Base-by-base conservation (phyloP, 2,113 vertebrate genomes). In the Cacatua alba region DNA sequence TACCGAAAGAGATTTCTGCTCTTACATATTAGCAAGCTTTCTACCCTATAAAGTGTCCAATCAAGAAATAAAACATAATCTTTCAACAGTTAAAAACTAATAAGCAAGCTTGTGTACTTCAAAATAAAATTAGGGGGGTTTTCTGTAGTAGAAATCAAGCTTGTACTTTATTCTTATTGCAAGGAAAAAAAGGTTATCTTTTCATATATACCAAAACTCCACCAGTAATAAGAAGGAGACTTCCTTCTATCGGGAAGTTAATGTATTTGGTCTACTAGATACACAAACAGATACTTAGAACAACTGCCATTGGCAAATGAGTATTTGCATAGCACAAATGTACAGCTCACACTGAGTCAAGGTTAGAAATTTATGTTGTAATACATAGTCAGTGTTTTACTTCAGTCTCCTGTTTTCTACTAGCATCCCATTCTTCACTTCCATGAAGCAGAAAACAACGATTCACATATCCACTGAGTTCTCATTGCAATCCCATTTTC, bases 341-440 rank as follows among this genome's bases (percentile, higher is more conserved):
- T 31, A 20, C 0, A 6, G 44, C 21, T 67, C 44, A 31, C 0
- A 1, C 25, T 35, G 44, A 28, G n/a, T 10, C 7, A 1, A 13
- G 39, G 12, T 37, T 65, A 71, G 52, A 78, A 11, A 23, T 7
- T 6, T 31, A 6, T 59, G 24, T 24, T 29, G 31, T 14, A 49
- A 44, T 7, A 12, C 39, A 15, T 26, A 33, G 33, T 59, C 39
- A 39, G 19, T 14, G 3, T 43, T 86, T 82, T 41, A 53, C n/a
- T 88, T 51, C 52, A 71, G 7, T 9, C 44, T 59, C 17, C 15
- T 49, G 7, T 55, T 68, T 67, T 62, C 23, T 62, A 16, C 52
- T 70, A 60, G 12, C 26, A 19, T 37, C 48, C 35, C 26, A 17
- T 31, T 78, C 33, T 63, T 44, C 4, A 3, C 8, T 26, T 46